Evolutionary conservation across 35 echinoderm and acorn worm species (phyloP).

Genomic region (Diadema setosum): DNA sequence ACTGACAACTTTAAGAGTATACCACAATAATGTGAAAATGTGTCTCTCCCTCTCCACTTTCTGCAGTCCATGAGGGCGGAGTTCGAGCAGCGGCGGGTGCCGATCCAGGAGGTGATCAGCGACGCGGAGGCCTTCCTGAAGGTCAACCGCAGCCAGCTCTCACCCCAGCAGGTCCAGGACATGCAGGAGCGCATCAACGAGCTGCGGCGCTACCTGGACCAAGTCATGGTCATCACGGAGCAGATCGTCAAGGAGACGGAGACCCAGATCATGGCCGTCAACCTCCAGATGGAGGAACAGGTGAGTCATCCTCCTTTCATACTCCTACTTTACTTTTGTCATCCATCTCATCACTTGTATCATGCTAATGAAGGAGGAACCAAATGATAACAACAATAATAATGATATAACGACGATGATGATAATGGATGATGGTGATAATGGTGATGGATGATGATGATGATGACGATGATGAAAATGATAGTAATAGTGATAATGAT

Average conservation of each 20-base stretch:
- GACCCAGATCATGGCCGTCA: slow-evolving; percentile 51
- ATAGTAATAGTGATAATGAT: not conserved
- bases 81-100: slow-evolving; percentile 40
- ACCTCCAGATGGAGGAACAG: slow-evolving; percentile 61
- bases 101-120: slow-evolving; percentile 75
- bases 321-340: too few relatives aligned
- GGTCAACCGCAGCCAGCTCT: slow-evolving; percentile 65
- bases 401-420: not conserved
- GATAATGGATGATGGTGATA: not conserved
- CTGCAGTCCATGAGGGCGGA: slow-evolving; percentile 49
- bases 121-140: slow-evolving; percentile 79
- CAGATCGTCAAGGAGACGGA: slow-evolving; percentile 76
- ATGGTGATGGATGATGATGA: too few relatives aligned
- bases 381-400: too few relatives aligned
- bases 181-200: slow-evolving; percentile 76
- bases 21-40: not conserved
- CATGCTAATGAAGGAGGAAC: too few relatives aligned
- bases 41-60: too few relatives aligned
- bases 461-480: not conserved
- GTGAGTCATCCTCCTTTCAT: slow-evolving; percentile 42
- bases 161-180: slow-evolving; percentile 66
- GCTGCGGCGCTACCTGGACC: slow-evolving; percentile 62
- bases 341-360: too few relatives aligned
- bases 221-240: slow-evolving; percentile 63
- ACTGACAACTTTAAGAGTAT: not conserved